A percentile compares a stretch with the other conserved stretches of the same genome.
Conservation (phyloP, 1,140 invertebrate genomes). For the Schlechtendalia chinensis region DNA sequence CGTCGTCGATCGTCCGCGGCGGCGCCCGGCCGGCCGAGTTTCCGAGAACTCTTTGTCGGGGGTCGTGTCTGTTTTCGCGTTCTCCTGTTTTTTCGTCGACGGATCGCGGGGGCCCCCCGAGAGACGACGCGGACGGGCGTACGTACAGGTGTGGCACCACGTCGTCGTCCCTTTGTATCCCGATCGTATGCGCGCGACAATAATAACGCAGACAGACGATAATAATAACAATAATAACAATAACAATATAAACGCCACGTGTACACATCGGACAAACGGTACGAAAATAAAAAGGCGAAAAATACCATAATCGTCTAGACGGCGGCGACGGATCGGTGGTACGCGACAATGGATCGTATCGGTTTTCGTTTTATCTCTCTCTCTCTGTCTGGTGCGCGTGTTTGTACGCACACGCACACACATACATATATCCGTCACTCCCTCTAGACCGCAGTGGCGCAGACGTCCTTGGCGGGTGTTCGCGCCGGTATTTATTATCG, state of each 20-base stretch:
- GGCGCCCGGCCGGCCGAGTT: too few relatives aligned
- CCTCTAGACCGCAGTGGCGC: background rate
- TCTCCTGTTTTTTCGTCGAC: too few relatives aligned
- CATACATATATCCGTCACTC: background rate
- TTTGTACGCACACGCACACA: too few relatives aligned
- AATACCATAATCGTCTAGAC: conserved; percentile 46
- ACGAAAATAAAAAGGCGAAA: conserved; percentile 47
- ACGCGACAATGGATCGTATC: background rate
- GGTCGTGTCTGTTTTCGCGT: too few relatives aligned
- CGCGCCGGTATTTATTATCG: background rate
- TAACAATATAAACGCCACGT: background rate
- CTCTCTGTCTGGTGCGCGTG: background rate
- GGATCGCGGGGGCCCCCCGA: background rate
- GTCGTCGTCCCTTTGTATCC: too few relatives aligned
- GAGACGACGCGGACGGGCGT: too few relatives aligned
- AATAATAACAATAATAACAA: too few relatives aligned
- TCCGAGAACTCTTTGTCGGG: too few relatives aligned
- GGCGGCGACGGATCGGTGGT: background rate
- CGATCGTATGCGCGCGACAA: background rate
- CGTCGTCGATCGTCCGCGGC: background rate
- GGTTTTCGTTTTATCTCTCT: background rate
- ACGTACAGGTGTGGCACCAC: too few relatives aligned
- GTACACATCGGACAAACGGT: background rate
- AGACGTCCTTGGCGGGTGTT: conserved; percentile 1
- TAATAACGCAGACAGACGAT: background rate